Percentiles rank a stretch among this genome's conserved stretches.
These are phyloP conservation scores for Andrena marginata DNA, from an alignment of 2,888 invertebrate species.

Conservation along the genomic window DNA sequence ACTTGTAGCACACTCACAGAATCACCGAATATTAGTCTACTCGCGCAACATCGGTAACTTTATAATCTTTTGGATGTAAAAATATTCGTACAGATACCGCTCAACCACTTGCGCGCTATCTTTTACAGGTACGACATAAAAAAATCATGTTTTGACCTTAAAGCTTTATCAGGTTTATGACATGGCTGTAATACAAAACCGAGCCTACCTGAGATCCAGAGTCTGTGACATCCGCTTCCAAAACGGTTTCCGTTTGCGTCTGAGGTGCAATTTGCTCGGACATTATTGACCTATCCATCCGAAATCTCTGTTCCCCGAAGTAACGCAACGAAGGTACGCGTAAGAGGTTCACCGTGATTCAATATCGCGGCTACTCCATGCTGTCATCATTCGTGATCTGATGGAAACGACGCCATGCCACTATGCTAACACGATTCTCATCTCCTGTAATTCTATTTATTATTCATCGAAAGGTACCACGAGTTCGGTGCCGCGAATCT, in stretches of 20 bases:
- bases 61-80: background rate
- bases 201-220: slow-evolving; percentile 78
- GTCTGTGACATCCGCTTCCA: slow-evolving; percentile 78
- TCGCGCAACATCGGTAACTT: background rate
- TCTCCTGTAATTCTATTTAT: too few species aligned
- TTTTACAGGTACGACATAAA: background rate
- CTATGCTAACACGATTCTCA: too few species aligned
- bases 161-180: slow-evolving; percentile 28
- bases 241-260: slow-evolving; percentile 81
- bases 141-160: background rate
- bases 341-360: slow-evolving; percentile 9
- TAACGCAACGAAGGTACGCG: background rate
- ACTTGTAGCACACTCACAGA: background rate
- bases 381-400: slow-evolving; percentile 53
- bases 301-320: slow-evolving; percentile 9
- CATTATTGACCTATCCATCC: slow-evolving; percentile 77
- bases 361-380: slow-evolving; percentile 41
- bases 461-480: too few species aligned
- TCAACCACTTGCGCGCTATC: background rate
- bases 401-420: slow-evolving; percentile 57
- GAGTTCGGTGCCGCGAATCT: too few species aligned
- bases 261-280: slow-evolving; percentile 79
- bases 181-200: slow-evolving; percentile 8
- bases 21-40: background rate
- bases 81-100: background rate